phyloP scores from a whole-genome alignment of 2,888 invertebrate genomes.

The Drosophila acutilabella region DNA sequence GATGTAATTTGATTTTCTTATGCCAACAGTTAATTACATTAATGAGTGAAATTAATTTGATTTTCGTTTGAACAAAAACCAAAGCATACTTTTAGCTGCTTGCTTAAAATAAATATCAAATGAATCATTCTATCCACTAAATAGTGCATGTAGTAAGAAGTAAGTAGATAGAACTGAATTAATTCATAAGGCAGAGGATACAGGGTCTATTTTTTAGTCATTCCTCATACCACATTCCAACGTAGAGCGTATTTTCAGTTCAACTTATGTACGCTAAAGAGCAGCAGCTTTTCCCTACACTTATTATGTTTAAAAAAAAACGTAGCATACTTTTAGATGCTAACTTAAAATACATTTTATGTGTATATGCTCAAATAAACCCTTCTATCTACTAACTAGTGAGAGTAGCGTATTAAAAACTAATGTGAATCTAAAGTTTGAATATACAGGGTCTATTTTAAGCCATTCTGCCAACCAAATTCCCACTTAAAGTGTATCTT shows the following conservation, averaged over 20 bases:
- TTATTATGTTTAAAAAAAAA: background rate
- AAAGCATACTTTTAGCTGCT: background rate
- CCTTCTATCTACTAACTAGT: too few species aligned
- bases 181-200: too few species aligned
- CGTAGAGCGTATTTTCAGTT: background rate
- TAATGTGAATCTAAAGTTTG: too few species aligned
- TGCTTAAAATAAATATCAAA: background rate
- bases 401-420: background rate
- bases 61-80: background rate
- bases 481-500: background rate
- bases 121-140: too few species aligned
- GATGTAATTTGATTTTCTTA: background rate
- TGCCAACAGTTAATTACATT: slow-evolving; percentile 9
- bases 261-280: too few species aligned
- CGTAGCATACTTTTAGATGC: background rate
- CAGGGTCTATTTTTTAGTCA: too few species aligned
- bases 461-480: background rate
- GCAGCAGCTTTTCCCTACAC: background rate
- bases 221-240: too few species aligned
- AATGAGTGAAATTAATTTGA: background rate
- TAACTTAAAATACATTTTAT: background rate
- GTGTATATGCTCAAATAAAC: too few species aligned
- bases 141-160: too few species aligned
- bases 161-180: background rate
- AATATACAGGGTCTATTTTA: too few species aligned